These are phyloP conservation scores for Athene noctua DNA, from an alignment of 2,113 vertebrate genomes.

Conservation along the genomic window DNA sequence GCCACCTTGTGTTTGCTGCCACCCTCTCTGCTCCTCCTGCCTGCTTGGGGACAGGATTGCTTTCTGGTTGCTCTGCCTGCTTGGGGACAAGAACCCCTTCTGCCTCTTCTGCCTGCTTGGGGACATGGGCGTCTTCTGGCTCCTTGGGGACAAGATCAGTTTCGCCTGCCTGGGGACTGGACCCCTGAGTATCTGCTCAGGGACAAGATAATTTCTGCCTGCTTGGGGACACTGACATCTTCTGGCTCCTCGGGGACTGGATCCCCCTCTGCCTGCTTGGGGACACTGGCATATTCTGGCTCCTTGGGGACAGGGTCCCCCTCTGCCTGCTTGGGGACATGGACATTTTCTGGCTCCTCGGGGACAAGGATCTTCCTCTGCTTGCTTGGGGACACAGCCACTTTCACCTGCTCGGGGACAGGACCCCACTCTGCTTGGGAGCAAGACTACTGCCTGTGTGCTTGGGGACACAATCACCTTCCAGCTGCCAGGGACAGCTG, in stretches of 20 bases:
- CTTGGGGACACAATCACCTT: not conserved
- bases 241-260: not conserved
- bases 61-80: not conserved
- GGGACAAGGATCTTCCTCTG: not conserved
- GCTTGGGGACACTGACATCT: fast-evolving
- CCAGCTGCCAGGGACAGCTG: not conserved
- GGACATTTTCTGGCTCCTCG: no score
- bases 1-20: not conserved
- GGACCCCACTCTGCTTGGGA: not conserved
- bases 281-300: not conserved
- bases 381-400: not conserved
- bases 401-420: not conserved
- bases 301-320: not conserved
- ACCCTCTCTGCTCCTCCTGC: not conserved
- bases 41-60: not conserved
- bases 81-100: not conserved
- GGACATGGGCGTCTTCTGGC: not conserved
- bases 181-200: not conserved
- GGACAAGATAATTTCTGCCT: not conserved
- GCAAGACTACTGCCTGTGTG: not conserved
- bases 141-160: not conserved
- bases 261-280: not conserved
- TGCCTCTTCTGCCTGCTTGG: not conserved
- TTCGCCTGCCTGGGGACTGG: not conserved
- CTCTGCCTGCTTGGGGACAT: not conserved